phyloP scores from a whole-genome alignment of 2,113 vertebrate genomes.

The Anolis sagrei region DNA sequence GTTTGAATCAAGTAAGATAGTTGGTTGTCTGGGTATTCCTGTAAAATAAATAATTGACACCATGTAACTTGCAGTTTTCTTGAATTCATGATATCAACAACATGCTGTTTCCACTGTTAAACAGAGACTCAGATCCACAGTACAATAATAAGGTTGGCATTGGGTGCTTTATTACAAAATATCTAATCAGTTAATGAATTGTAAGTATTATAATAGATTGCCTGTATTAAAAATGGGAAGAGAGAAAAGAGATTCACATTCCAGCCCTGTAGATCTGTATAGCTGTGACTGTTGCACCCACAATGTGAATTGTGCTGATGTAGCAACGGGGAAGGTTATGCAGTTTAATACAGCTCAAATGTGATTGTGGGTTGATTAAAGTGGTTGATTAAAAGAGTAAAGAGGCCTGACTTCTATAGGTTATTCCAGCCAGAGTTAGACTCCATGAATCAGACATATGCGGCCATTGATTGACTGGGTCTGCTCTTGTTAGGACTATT shows the following conservation, averaged over 20 bases:
- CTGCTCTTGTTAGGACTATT: too few species aligned
- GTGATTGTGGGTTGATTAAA: background rate
- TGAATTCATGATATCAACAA: background rate
- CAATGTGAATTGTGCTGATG: background rate
- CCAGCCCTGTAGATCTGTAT: background rate
- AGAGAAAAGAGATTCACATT: background rate
- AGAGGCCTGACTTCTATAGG: background rate
- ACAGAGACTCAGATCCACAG: slow-evolving; percentile 1
- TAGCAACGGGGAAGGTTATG: background rate
- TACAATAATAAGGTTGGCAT: background rate
- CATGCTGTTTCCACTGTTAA: background rate
- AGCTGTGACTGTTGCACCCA: background rate
- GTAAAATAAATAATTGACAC: slow-evolving; percentile 53
- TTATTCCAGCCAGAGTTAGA: too few species aligned
- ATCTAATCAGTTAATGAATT: background rate
- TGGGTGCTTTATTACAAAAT: background rate
- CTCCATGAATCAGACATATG: too few species aligned
- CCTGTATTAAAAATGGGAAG: background rate
- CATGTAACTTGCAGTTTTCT: slow-evolving; percentile 15
- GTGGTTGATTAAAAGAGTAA: background rate
- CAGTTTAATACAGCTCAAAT: background rate
- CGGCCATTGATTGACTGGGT: too few species aligned
- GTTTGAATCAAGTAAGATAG: slow-evolving; percentile 69
- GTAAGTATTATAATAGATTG: background rate
- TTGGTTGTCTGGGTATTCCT: slow-evolving; percentile 64